A percentile compares a stretch with the other conserved stretches of the same genome.
Evolutionary conservation across 2,888 invertebrate species (phyloP).

Genomic region (Tetropium fuscum): DNA sequence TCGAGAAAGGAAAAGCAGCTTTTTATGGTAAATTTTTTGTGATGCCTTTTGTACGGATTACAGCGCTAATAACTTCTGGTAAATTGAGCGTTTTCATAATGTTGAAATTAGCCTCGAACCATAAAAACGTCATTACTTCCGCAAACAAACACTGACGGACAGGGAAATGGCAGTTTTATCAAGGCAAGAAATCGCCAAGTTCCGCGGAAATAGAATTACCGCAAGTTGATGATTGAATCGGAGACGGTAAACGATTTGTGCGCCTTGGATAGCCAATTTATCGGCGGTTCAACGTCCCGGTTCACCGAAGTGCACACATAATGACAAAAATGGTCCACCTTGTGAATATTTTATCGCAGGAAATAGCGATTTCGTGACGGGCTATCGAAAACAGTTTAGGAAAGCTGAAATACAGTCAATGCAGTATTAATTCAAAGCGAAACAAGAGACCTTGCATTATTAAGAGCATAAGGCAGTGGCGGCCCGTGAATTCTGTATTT

Average conservation of each 20-base stretch:
- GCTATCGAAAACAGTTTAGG: conserved; percentile 19
- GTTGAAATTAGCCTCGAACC: conserved; percentile 9
- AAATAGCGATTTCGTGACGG: conserved; percentile 36
- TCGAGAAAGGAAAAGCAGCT: no score
- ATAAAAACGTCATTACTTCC: conserved; percentile 16
- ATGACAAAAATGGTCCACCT: conserved; percentile 37
- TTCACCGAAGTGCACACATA: conserved; percentile 24
- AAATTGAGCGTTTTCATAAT: not conserved
- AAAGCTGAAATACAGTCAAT: not conserved
- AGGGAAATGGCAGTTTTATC: conserved; percentile 22
- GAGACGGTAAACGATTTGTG: conserved; percentile 51
- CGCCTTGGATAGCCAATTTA: conserved; percentile 55
- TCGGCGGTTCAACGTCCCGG: conserved; percentile 49
- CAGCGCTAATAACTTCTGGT: no score
- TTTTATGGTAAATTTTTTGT: no score
- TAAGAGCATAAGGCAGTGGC: no score
- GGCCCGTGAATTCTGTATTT: no score
- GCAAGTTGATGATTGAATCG: conserved; percentile 54
- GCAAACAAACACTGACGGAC: conserved; percentile 17
- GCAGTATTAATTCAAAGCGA: conserved; percentile 7
- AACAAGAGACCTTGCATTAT: conserved; percentile 13
- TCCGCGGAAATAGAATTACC: conserved; percentile 55
- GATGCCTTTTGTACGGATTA: no score
- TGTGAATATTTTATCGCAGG: conserved; percentile 48
- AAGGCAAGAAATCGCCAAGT: conserved; percentile 20